Evolutionary conservation across 2,888 invertebrate genomes (phyloP), one percentile per base, ranked within the genome.

Genomic region (Dryococelus australis): DNA sequence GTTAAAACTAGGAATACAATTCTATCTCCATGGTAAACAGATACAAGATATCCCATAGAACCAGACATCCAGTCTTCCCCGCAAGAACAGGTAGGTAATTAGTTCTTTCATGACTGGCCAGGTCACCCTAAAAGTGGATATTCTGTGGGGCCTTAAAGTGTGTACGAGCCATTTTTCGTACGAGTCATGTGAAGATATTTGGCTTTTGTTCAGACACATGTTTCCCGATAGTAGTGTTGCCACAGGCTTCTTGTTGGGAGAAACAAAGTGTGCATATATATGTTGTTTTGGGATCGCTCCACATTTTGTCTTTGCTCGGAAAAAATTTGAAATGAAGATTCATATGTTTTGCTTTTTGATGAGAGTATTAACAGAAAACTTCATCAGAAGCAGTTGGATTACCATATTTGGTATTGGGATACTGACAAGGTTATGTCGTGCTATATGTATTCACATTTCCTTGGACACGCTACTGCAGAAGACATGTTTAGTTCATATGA

Each of bases 271-370:
- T 65, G 65, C 24, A 24, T 24, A 13, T 65, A 5, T 65, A 5
- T 65, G 65, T 65, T 65, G 65, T 65, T 65, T 65, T 65, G 65
- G 65, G 65, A 65, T 65, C 6, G 65, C 65, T 12, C 65, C 65
- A 65, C 16, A 65, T 65, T 65, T 65, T 65, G 65, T 65, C 65
- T 24, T 65, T 65, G 65, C 65, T 65, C 20, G 65, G 65, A 65
- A 65, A 65, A 65, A 65, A 20, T 65, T 65, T 16, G 24, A 16
- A 20, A 16, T 8, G 65, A 65, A 20, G 65, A 65, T 65, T 65
- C 65, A 65, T 65, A 65, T 65, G 65, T 65, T 65, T 65, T 65
- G 65, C 65, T 65, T 65, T 65, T 65, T 65, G 65, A 65, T 24
- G 65, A 65, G 65, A 20, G 65, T 65, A 16, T 65, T 65, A 65